A percentile compares a stretch with the other conserved stretches of the same genome.
Evolutionary conservation across 2,797 vertebrate species (phyloP).

Genomic region (Oreortyx pictus): DNA sequence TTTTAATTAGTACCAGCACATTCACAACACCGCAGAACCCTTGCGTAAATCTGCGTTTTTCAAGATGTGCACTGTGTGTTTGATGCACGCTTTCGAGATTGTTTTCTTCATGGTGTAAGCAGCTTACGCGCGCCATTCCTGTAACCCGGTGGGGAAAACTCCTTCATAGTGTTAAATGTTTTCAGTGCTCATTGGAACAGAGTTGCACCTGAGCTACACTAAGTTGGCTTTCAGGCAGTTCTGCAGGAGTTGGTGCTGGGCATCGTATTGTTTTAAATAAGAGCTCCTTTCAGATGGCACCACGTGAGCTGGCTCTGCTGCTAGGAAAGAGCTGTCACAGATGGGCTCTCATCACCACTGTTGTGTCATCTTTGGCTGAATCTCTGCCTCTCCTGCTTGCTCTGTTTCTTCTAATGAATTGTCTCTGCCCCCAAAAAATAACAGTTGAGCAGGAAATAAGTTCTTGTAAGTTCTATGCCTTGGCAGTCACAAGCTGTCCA

Average conservation of each 20-base stretch:
- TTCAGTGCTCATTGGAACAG: rapidly evolving
- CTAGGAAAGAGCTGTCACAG: background rate
- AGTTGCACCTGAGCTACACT: background rate
- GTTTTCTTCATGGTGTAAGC: background rate
- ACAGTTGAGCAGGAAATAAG: background rate
- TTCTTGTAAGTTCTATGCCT: background rate
- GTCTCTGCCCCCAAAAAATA: background rate
- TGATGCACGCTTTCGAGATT: background rate
- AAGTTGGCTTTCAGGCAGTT: background rate
- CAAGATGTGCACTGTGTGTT: rapidly evolving
- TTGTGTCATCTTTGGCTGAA: background rate
- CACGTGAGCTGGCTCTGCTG: background rate
- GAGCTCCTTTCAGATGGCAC: background rate
- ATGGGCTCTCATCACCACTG: background rate
- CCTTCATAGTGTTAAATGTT: background rate
- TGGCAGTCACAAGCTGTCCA: background rate
- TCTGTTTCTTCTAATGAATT: background rate
- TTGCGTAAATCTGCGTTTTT: background rate
- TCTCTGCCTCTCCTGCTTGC: background rate
- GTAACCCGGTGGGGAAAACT: rapidly evolving
- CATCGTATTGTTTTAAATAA: background rate
- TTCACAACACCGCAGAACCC: background rate
- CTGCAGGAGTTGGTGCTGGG: background rate
- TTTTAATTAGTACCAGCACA: background rate
- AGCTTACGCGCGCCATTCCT: background rate